phyloP scores from a whole-genome alignment of 2,888 invertebrate species.

The Polyommatus iphigenia region DNA sequence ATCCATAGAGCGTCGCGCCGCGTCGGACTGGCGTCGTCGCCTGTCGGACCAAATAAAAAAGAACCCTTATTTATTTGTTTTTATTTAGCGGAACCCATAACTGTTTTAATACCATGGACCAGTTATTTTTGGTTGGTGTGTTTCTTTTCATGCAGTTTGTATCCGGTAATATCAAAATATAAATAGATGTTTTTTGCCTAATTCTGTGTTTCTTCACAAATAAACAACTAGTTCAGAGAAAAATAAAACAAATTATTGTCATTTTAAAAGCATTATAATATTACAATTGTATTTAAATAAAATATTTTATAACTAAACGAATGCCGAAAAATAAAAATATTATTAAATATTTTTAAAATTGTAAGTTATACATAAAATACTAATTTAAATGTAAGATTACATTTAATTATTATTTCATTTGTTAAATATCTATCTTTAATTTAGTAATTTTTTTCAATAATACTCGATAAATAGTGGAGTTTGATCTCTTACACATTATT shows the following conservation, averaged over 20 bases:
- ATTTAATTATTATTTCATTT: no score
- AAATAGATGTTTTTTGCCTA: not conserved
- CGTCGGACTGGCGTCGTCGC: slow-evolving; percentile 16
- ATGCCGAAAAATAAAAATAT: no score
- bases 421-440: not conserved
- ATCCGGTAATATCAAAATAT: not conserved
- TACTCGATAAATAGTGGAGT: slow-evolving; percentile 48
- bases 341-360: no score
- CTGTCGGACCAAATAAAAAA: slow-evolving; percentile 9
- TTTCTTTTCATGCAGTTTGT: slow-evolving; percentile 20
- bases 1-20: slow-evolving; percentile 21
- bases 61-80: slow-evolving; percentile 30
- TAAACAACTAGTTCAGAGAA: not conserved
- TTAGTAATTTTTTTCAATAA: not conserved
- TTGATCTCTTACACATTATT: slow-evolving; percentile 47
- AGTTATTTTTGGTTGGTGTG: slow-evolving; percentile 4
- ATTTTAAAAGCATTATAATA: not conserved
- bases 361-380: no score
- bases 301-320: not conserved
- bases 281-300: not conserved
- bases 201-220: not conserved
- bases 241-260: not conserved
- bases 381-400: no score
- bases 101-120: slow-evolving; percentile 19
- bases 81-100: not conserved